phyloP scores from a whole-genome alignment of 2,888 invertebrate species.

The Dryocosmus kuriphilus region DNA sequence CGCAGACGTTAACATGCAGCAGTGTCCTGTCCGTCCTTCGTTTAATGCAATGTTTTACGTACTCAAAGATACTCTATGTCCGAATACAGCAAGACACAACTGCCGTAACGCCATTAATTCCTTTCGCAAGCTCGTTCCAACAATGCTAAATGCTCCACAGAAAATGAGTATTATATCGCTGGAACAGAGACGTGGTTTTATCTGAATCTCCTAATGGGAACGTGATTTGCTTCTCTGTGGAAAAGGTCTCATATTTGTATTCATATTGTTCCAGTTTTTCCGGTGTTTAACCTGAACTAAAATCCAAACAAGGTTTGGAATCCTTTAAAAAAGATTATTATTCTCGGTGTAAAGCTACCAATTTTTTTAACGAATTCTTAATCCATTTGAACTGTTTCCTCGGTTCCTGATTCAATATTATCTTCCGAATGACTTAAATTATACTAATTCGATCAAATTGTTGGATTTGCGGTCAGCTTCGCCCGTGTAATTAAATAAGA shows the following conservation, averaged over 20 bases:
- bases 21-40: constrained; percentile 44
- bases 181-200: constrained; percentile 16
- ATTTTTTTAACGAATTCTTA: too few species aligned
- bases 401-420: too few species aligned
- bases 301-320: background rate
- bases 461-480: too few species aligned
- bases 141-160: background rate
- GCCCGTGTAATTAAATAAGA: too few species aligned
- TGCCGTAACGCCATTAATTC: background rate
- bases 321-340: too few species aligned
- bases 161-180: constrained; percentile 22
- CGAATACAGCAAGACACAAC: background rate
- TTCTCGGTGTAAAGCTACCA: too few species aligned
- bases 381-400: too few species aligned
- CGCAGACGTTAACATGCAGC: constrained; percentile 59
- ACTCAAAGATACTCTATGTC: constrained; percentile 19
- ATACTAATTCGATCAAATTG: too few species aligned
- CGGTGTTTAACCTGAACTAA: background rate
- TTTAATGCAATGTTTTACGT: constrained; percentile 46
- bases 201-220: background rate
- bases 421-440: too few species aligned
- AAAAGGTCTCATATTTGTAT: background rate
- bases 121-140: background rate
- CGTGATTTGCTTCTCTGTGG: background rate
- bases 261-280: background rate